A percentile compares a stretch with the other conserved stretches of the same genome.
These are phyloP conservation scores for Zeuzera pyrina DNA, from an alignment of 2,888 invertebrate genomes.

Conservation along the genomic window DNA sequence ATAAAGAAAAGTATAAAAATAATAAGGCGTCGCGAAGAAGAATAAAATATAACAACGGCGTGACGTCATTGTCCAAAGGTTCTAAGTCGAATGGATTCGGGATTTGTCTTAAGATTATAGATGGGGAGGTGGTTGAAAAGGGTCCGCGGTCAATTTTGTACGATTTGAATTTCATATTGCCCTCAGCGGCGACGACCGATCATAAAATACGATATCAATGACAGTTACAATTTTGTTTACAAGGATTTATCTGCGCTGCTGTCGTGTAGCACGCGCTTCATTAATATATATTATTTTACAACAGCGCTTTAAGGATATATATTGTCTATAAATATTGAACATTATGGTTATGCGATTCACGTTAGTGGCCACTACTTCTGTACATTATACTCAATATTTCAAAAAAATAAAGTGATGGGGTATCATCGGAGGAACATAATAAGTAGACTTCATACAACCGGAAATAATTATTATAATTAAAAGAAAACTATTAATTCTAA, in stretches of 20 bases:
- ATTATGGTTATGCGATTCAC: too few species aligned
- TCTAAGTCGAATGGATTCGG: slow-evolving; percentile 38
- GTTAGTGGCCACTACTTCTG: too few species aligned
- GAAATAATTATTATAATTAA: too few species aligned
- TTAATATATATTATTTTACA: too few species aligned
- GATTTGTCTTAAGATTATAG: slow-evolving; percentile 13
- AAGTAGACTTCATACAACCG: too few species aligned
- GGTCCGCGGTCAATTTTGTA: slow-evolving; percentile 46
- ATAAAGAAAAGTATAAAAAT: slow-evolving; percentile 63
- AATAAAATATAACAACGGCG: slow-evolving; percentile 62
- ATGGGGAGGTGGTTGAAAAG: slow-evolving; percentile 26
- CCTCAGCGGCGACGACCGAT: slow-evolving; percentile 31
- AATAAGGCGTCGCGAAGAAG: slow-evolving; percentile 54
- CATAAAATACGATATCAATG: slow-evolving; percentile 58
- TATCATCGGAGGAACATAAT: too few species aligned
- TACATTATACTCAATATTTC: too few species aligned
- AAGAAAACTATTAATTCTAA: too few species aligned
- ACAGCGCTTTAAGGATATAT: too few species aligned
- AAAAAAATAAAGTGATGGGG: too few species aligned
- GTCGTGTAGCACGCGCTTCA: slow-evolving; percentile 20
- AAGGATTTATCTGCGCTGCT: slow-evolving; percentile 45
- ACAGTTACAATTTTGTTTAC: slow-evolving; percentile 63
- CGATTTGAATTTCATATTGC: slow-evolving; percentile 50
- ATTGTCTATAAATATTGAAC: too few species aligned
- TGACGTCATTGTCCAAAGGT: slow-evolving; percentile 40